phyloP scores from a whole-genome alignment of 1,140 invertebrate genomes.

The Mylabris phalerata region DNA sequence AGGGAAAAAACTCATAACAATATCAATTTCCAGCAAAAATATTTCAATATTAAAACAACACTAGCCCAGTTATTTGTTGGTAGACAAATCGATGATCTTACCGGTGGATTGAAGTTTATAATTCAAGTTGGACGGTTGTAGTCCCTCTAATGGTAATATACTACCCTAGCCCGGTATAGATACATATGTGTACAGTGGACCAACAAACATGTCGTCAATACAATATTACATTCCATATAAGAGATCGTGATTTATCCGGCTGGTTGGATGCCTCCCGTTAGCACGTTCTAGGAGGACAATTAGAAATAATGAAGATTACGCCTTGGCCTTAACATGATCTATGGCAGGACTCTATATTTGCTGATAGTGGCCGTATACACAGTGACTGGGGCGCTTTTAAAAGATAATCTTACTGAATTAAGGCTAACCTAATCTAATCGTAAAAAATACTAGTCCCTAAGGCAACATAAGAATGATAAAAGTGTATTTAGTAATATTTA shows the following conservation, averaged over 20 bases:
- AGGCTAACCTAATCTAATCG: too few relatives aligned
- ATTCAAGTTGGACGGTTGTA: slow-evolving; percentile 27
- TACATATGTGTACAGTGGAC: slow-evolving; percentile 34
- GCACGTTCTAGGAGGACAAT: slow-evolving; percentile 32
- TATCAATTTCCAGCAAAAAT: slow-evolving; percentile 35
- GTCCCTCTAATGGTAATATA: slow-evolving; percentile 37
- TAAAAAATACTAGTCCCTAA: too few relatives aligned
- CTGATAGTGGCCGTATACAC: slow-evolving; percentile 11
- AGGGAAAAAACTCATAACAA: slow-evolving; percentile 30
- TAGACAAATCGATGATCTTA: slow-evolving; percentile 1
- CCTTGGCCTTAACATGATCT: slow-evolving; percentile 26
- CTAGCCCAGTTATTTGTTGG: slow-evolving; percentile 16
- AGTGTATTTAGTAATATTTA: too few relatives aligned
- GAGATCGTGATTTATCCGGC: neutral
- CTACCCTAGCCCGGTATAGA: slow-evolving; percentile 33
- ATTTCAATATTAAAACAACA: slow-evolving; percentile 35
- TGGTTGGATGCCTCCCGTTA: slow-evolving; percentile 16
- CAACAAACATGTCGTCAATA: slow-evolving; percentile 6
- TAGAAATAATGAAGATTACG: slow-evolving; percentile 36
- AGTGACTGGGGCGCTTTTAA: neutral
- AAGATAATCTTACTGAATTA: slow-evolving; percentile 3
- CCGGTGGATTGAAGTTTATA: slow-evolving; percentile 15
- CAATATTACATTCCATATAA: neutral
- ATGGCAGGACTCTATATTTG: slow-evolving; percentile 20
- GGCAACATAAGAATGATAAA: too few relatives aligned